A percentile compares a stretch with the other conserved stretches of the same genome.
Evolutionary conservation across 1,140 invertebrate species (phyloP).

Genomic region (Portunus trituberculatus): DNA sequence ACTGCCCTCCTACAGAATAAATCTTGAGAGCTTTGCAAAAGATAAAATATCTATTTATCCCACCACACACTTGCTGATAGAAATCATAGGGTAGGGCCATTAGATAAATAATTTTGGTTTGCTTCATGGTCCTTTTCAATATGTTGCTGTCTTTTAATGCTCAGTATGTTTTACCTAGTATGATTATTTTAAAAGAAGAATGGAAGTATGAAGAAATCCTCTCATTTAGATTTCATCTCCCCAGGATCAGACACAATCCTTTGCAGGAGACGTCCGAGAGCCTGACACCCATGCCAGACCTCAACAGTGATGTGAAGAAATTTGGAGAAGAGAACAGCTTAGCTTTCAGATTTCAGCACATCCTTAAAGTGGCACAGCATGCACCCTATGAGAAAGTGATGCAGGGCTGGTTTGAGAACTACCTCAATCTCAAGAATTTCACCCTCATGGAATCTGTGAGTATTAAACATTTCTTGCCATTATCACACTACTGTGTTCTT

Average conservation of each 20-base stretch:
- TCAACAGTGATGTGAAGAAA: slow-evolving; percentile 52
- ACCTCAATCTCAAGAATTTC: slow-evolving; percentile 69
- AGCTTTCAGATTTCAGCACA: slow-evolving; percentile 38
- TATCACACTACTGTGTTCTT: neutral
- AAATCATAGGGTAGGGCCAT: too few relatives aligned
- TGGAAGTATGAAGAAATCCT: neutral
- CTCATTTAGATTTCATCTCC: neutral
- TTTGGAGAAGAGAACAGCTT: slow-evolving; percentile 50
- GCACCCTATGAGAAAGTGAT: slow-evolving; percentile 74
- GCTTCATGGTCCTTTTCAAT: too few relatives aligned
- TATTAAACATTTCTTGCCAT: neutral
- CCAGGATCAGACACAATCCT: slow-evolving; percentile 40
- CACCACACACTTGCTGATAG: too few relatives aligned
- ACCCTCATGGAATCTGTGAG: slow-evolving; percentile 53
- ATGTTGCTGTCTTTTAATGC: too few relatives aligned
- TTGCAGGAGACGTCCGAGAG: neutral
- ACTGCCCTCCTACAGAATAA: too few relatives aligned
- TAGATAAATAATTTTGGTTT: too few relatives aligned
- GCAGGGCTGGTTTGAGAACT: slow-evolving; percentile 77
- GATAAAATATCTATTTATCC: too few relatives aligned
- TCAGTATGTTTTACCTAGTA: neutral
- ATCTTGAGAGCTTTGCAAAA: too few relatives aligned
- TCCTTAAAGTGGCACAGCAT: slow-evolving; percentile 62
- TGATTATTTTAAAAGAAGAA: neutral
- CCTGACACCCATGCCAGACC: slow-evolving; percentile 58